phyloP scores from a whole-genome alignment of 2,888 invertebrate species.

The Drosophila fulvimacula region DNA sequence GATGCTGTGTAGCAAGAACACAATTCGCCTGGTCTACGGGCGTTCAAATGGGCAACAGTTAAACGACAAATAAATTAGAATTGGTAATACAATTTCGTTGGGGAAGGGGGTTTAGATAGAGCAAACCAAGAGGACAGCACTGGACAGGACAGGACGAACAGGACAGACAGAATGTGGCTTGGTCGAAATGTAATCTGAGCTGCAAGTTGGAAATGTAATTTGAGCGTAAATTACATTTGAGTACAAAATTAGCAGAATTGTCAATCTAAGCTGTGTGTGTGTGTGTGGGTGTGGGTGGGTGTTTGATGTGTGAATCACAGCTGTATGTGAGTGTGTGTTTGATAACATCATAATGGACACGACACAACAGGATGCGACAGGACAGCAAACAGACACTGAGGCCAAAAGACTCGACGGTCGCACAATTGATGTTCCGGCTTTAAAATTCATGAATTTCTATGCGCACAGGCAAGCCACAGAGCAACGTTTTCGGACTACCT shows the following conservation, averaged over 20 bases:
- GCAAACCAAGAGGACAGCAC: not conserved
- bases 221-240: conserved; percentile 75
- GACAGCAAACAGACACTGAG: conserved; percentile 11
- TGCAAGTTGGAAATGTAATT: conserved; percentile 74
- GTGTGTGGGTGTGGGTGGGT: conserved; percentile 9
- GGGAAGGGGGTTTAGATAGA: too few species aligned
- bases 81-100: conserved; percentile 72
- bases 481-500: conserved; percentile 1
- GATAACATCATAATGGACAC: conserved; percentile 43
- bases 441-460: conserved; percentile 76
- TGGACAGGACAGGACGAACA: not conserved
- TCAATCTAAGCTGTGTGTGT: conserved; percentile 65
- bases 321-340: conserved; percentile 11
- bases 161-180: not conserved
- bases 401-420: conserved; percentile 17
- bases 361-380: conserved; percentile 23
- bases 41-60: conserved; percentile 72
- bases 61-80: conserved; percentile 76
- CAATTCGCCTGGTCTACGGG: conserved; percentile 11
- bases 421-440: conserved; percentile 44
- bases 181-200: conserved; percentile 62
- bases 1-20: conserved; percentile 17
- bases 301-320: conserved; percentile 13
- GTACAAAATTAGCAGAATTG: conserved; percentile 74
- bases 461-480: conserved; percentile 5